Evolutionary conservation across 2,797 vertebrate species (phyloP).

Genomic region (Characodon lateralis): DNA sequence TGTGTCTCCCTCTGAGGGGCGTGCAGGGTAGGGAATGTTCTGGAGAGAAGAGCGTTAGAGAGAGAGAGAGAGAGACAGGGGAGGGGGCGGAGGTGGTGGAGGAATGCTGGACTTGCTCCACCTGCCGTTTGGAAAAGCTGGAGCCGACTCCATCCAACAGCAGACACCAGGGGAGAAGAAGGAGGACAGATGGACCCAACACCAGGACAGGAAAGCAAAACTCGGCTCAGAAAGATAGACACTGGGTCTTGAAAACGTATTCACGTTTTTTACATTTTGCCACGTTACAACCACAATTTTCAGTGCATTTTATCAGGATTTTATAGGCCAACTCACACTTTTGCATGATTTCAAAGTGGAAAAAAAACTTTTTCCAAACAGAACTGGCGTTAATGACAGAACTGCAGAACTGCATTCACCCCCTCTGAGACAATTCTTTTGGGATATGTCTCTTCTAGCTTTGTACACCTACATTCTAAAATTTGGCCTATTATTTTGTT

Average conservation of each 20-base stretch:
- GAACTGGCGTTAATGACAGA: too few species aligned
- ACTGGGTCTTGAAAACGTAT: not conserved
- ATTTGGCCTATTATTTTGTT: not conserved
- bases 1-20: slow-evolving; percentile 58
- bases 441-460: not conserved
- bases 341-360: not conserved
- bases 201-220: slow-evolving; percentile 62
- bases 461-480: not conserved
- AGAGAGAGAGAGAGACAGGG: slow-evolving; percentile 6
- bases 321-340: not conserved
- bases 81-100: slow-evolving; percentile 11
- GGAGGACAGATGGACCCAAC: slow-evolving; percentile 72
- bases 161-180: slow-evolving; percentile 73
- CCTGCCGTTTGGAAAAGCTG: slow-evolving; percentile 75
- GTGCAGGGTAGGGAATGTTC: slow-evolving; percentile 75
- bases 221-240: slow-evolving; percentile 20
- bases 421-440: not conserved
- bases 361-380: not conserved
- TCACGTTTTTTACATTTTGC: not conserved
- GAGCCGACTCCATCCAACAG: slow-evolving; percentile 65
- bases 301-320: not conserved
- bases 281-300: not conserved
- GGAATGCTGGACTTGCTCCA: slow-evolving; percentile 80
- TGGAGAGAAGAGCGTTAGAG: slow-evolving; percentile 43
- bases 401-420: not conserved